These are phyloP conservation scores for Phyto melanocephala DNA, from an alignment of 2,888 invertebrate species.

Conservation along the genomic window DNA sequence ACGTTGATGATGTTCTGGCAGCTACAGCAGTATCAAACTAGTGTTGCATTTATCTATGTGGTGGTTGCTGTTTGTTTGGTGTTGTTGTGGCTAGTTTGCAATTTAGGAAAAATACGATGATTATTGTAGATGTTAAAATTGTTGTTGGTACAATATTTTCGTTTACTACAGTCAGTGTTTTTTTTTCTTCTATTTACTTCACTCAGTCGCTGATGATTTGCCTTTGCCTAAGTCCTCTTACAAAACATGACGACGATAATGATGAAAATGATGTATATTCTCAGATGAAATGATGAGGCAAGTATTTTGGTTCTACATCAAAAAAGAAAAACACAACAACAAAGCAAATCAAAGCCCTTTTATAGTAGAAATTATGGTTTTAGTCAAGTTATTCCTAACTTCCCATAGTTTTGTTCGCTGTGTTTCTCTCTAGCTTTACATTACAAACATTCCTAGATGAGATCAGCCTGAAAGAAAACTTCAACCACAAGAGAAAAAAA, in stretches of 20 bases:
- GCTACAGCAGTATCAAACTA: slow-evolving; percentile 3
- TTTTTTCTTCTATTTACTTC: neutral
- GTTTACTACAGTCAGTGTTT: neutral
- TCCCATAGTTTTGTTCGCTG: slow-evolving; percentile 30
- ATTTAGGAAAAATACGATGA: slow-evolving; percentile 58
- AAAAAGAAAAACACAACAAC: too few relatives aligned
- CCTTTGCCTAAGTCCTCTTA: slow-evolving; percentile 34
- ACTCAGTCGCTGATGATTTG: slow-evolving; percentile 26
- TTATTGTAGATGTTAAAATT: slow-evolving; percentile 51
- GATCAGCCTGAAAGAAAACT: slow-evolving; percentile 51
- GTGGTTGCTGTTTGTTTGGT: slow-evolving; percentile 33
- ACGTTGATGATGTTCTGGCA: slow-evolving; percentile 65
- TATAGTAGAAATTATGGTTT: slow-evolving; percentile 55
- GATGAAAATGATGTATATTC: slow-evolving; percentile 43
- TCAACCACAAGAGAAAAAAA: slow-evolving; percentile 41
- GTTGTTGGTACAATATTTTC: slow-evolving; percentile 35
- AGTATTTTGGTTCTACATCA: slow-evolving; percentile 38
- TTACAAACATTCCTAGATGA: slow-evolving; percentile 55
- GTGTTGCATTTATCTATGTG: slow-evolving; percentile 41
- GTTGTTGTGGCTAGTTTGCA: slow-evolving; percentile 58
- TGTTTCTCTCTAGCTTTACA: slow-evolving; percentile 14
- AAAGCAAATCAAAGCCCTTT: slow-evolving; percentile 53
- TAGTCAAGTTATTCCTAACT: slow-evolving; percentile 51
- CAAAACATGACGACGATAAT: slow-evolving; percentile 35
- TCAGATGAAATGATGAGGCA: slow-evolving; percentile 60